These are phyloP conservation scores for Escarpia spicata DNA, from an alignment of 2,888 invertebrate species.

Conservation along the genomic window DNA sequence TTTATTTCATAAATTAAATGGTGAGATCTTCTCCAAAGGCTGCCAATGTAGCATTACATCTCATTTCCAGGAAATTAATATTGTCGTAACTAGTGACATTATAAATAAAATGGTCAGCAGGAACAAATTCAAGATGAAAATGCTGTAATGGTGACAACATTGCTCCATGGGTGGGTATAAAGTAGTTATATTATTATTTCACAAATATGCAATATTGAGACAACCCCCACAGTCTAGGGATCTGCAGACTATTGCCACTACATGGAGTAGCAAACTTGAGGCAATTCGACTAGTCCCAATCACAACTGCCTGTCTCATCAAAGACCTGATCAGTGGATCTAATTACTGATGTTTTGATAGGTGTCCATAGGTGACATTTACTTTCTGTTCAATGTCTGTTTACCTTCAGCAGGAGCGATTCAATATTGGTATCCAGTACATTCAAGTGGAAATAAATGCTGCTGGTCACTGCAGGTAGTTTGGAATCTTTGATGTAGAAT, in stretches of 20 bases:
- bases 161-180: too few species aligned
- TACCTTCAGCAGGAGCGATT: neutral
- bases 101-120: too few species aligned
- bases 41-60: too few species aligned
- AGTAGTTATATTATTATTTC: neutral
- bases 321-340: neutral
- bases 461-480: neutral
- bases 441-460: neutral
- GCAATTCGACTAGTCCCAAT: neutral
- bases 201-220: neutral
- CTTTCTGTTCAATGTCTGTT: neutral
- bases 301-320: neutral
- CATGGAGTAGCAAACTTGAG: neutral
- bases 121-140: too few species aligned
- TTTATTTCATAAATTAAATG: too few species aligned
- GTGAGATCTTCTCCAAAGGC: too few species aligned
- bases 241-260: neutral
- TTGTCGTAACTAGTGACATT: too few species aligned
- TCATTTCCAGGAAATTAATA: too few species aligned
- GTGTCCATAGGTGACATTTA: neutral
- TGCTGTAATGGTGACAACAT: too few species aligned
- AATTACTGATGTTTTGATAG: slow-evolving; percentile 6
- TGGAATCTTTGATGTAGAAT: neutral
- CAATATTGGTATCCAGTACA: neutral
- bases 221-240: neutral